Base-by-base conservation (phyloP, 1,140 invertebrate genomes). In the Agrypnia vestita region DNA sequence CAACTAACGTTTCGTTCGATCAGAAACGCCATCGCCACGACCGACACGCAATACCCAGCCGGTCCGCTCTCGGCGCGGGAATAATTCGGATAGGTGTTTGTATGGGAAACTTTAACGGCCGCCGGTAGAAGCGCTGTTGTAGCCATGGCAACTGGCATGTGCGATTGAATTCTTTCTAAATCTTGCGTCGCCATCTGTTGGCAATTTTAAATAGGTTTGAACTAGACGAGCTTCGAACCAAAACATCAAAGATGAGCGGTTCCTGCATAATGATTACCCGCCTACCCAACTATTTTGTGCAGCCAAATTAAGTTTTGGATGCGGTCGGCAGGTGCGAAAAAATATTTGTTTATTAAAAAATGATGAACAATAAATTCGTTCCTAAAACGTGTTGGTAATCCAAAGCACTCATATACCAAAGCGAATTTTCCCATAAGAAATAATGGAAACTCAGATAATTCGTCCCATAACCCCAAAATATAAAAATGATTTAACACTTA, bases 141-240 rank as follows among this genome's bases (percentile, higher is more conserved):
- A 73, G 72, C 53, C 73, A 80, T 80, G 79, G 64, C 72, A 80
- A 80, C 79, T 43, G 25, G 46, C 59, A 69, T 69, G 64, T 69
- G 64, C 64, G 64, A 47, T 12, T 3, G 49, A 51, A 51, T 51
- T 51, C 49, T 51, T 51, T 51, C n/a, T 1, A 13, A 15, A 3
- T 51, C 11, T 51, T 9, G 49, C 25, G 8, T 12, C 49, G 49
- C 49, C 49, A 51, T 51, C 49, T 51, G n/a, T 51, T 15, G 49
- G 3, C 11, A 9, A 3, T 51, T 51, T 9, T 3, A 9, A 3
- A 3, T 15, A 51, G 8, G 11, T 3, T 51, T 51, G n/a, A 13
- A 8, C 8, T 51, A 51, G 11, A 3, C 49, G n/a, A 69, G 64
- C 6, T 47, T 69, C 44, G 46, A 69, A 17, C 64, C 44, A 69